These are phyloP conservation scores for Macrotis lagotis DNA, from an alignment of 2,113 vertebrate species.

Conservation along the genomic window DNA sequence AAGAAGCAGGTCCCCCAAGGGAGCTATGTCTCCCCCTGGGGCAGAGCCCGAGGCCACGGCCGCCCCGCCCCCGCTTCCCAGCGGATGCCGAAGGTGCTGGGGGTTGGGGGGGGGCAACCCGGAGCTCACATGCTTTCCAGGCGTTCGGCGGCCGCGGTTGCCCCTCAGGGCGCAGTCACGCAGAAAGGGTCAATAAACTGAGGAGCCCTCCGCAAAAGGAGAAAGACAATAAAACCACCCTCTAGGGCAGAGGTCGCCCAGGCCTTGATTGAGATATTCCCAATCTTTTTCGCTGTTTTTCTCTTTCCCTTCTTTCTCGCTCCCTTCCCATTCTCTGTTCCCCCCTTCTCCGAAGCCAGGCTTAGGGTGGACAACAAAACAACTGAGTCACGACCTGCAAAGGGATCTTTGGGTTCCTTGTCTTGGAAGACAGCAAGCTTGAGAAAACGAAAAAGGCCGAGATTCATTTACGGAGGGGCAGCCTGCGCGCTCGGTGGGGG, in stretches of 20 bases:
- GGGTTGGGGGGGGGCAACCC: constrained; percentile 18
- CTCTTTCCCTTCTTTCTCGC: constrained; percentile 43
- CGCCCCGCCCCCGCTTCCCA: constrained; percentile 50
- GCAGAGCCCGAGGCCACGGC: background rate
- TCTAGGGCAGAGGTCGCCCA: constrained; percentile 86
- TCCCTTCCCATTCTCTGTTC: constrained; percentile 21
- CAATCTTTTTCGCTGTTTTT: constrained; percentile 72
- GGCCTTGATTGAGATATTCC: constrained; percentile 89
- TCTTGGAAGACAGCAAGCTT: constrained; percentile 33
- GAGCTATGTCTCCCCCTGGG: too few species aligned
- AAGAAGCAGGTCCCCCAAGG: too few species aligned
- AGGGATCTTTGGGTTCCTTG: background rate
- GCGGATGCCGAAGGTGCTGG: constrained; percentile 35
- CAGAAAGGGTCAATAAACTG: constrained; percentile 87
- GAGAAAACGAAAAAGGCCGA: constrained; percentile 12
- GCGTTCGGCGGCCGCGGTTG: constrained; percentile 76
- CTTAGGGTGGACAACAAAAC: constrained; percentile 44
- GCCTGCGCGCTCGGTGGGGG: background rate
- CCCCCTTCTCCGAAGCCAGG: constrained; percentile 58
- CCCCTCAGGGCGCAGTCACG: constrained; percentile 84
- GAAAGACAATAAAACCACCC: constrained; percentile 87
- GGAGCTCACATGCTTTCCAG: constrained; percentile 64
- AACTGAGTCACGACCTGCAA: background rate
- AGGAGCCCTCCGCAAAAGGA: constrained; percentile 83
- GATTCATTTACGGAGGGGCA: background rate